Base-by-base conservation (phyloP, 2,797 vertebrate genomes). In the Centroberyx gerrardi region DNA sequence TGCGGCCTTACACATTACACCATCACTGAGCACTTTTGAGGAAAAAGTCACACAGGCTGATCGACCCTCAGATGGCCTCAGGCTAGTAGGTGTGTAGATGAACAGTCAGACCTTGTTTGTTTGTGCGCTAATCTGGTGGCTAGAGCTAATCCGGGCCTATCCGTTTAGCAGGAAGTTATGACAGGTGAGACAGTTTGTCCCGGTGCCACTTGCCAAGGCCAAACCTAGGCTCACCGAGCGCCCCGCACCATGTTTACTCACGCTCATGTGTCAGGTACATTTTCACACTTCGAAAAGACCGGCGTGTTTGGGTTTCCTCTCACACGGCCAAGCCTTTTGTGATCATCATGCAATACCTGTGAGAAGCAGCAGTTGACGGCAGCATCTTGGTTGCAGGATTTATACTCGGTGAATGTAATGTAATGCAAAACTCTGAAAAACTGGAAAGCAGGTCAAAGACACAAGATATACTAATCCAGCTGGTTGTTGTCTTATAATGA, bases 161-260 rank as follows among this genome's bases (percentile, higher is more conserved):
- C 63, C 22, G 3, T 18, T 33, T 2, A 51, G n/a, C 42, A 82
- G 76, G 84, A 88, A 63, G 78, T 87, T 82, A 13, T 84, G 83
- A 80, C 85, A 88, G 82, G 78, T 80, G 84, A 80, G 78, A 54
- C 48, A n/a, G 68, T 72, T 80, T 58, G 75, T 52, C 73, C 60
- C 2, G 3, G 12, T 2, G 55, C 67, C 36, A 62, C 61, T 46
- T 74, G 82, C 76, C 77, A 73, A 74, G 60, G 36, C 58, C 10
- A 87, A 87, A 79, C 44, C 40, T 2, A 59, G 0, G 51, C 80
- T 68, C 17, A 38, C 59, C 46, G 6, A 56, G 38, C 2, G n/a
- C 46, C 60, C 62, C 12, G 36, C 65, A 15, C 65, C 49, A 18
- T 60, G 59, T 77, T 77, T 55, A 18, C 48, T 62, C 22, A 28